Conservation (phyloP, 2,797 vertebrate species). For the Neosalanx taihuensis region DNA sequence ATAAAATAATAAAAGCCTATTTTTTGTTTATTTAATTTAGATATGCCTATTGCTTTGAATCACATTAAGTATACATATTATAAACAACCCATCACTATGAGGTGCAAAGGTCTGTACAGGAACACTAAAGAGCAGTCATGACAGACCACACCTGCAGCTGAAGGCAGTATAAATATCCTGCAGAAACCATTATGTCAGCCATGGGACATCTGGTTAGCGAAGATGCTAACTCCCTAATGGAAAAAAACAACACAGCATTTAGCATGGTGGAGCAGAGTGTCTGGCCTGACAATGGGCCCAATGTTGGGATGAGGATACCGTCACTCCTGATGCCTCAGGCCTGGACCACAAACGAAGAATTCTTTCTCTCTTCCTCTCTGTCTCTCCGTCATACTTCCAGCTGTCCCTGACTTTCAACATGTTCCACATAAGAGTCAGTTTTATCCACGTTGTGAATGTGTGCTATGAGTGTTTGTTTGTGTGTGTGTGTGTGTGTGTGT, state of each 20-base stretch:
- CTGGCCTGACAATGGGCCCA: slow-evolving; percentile 1
- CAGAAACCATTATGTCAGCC: neutral
- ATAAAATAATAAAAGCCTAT: no score
- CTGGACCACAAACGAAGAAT: neutral
- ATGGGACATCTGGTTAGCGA: slow-evolving; percentile 2
- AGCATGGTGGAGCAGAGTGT: neutral
- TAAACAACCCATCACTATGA: neutral
- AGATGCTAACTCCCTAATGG: neutral
- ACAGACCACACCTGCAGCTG: neutral
- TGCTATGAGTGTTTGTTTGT: neutral
- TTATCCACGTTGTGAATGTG: no score
- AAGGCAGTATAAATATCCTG: neutral
- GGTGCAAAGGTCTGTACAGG: neutral
- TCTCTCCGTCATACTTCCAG: neutral
- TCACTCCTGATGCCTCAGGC: neutral
- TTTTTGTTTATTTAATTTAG: neutral
- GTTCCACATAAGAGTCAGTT: no score
- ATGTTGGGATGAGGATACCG: neutral
- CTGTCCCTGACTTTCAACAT: no score
- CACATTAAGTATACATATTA: neutral
- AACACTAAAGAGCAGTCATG: slow-evolving; percentile 5
- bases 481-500: neutral
- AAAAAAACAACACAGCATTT: slow-evolving; percentile 13
- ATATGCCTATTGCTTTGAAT: slow-evolving; percentile 28
- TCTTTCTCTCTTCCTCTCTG: neutral